Base-by-base conservation (phyloP, 2,888 invertebrate genomes). In the Apamea sordens region DNA sequence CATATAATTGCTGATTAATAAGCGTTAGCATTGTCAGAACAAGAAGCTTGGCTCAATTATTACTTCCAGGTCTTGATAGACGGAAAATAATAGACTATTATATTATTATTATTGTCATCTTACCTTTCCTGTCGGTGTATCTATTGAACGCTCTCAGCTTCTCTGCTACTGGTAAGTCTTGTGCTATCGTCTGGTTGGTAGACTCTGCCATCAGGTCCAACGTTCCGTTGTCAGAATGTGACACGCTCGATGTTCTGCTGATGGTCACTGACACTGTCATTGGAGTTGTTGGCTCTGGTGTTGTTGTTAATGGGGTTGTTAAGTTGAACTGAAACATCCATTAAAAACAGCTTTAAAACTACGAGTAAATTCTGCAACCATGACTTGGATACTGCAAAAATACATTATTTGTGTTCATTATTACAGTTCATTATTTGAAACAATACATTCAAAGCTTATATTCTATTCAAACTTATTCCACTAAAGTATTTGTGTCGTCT, bases 41-140 rank as follows among this genome's bases (percentile, higher is more conserved):
- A 7, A 53, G 24, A 61, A 64, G 3, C 4, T n/a, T 18, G n/a
- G 1, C 4, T 11, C 4, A 47, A n/a, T 41, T 8, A 32, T 5
- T 18, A 1, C 10, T 44, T 32, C 7, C 15, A 63, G 18, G 10
- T 32, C 15, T 13, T 21, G 5, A 56, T n/a, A 50, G 18, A n/a
- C 3, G 7, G 32, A 56, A 79, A 3, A 65, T 36, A 79, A 15
- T 41, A n/a, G n/a, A n/a, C n/a, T n/a, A n/a, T n/a, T n/a, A n/a
- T n/a, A n/a, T n/a, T n/a, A n/a, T n/a, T n/a, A n/a, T n/a, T n/a
- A 65, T n/a, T 28, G 36, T n/a, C 8, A 53, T 28, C 24, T 70
- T 28, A 97, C 97, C 96, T 94, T 96, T 97, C 69, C 97, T 94
- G 80, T 96, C 96, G 68, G 93, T 91, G 77, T 94, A 96, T 93